Evolutionary conservation across 1,140 invertebrate species (phyloP), one percentile per base, ranked within the genome.

Genomic region (Nomia melanderi): DNA sequence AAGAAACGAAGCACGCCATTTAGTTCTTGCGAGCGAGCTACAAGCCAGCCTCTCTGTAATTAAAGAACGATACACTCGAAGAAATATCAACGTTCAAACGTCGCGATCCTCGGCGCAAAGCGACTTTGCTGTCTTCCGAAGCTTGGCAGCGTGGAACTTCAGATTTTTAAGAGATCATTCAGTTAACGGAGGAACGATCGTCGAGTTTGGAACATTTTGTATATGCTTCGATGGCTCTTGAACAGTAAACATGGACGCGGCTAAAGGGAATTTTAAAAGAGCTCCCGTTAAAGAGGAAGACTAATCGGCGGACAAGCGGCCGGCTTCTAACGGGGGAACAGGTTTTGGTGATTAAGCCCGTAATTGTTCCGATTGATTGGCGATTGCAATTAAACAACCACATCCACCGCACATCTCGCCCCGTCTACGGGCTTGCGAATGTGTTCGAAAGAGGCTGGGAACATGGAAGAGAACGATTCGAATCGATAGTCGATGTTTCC

Each of bases 291-390:
- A 44, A 71, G n/a, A 25, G 33, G 11, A 14, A 14, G 27, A 65
- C 47, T 25, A 11, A 47, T 31, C 17, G 23, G 23, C 14, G 8
- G 14, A 36, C n/a, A 17, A 29, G 27, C 29, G 56, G 6, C 17
- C 41, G 3, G 5, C 47, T 27, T 41, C 47, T 17, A 27, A 7
- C 27, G 20, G 14, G n/a, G 9, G 62, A 47, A 56, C 65, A 78
- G 53, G 44, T 82, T 77, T 71, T 23, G 39, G 33, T 76, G 77
- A 84, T 84, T 79, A 84, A 83, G 41, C 77, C n/a, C 50, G 27
- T 66, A 54, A 83, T 84, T 83, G 81, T 84, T 53, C 69, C 81
- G 73, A 83, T 72, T 72, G 82, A 83, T 83, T 67, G 80, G 64
- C 81, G 78, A 83, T 83, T 36, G 71, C 39, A 57, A 67, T 66